These are phyloP conservation scores for Geococcyx californianus DNA, from an alignment of 2,113 vertebrate genomes.

Conservation along the genomic window DNA sequence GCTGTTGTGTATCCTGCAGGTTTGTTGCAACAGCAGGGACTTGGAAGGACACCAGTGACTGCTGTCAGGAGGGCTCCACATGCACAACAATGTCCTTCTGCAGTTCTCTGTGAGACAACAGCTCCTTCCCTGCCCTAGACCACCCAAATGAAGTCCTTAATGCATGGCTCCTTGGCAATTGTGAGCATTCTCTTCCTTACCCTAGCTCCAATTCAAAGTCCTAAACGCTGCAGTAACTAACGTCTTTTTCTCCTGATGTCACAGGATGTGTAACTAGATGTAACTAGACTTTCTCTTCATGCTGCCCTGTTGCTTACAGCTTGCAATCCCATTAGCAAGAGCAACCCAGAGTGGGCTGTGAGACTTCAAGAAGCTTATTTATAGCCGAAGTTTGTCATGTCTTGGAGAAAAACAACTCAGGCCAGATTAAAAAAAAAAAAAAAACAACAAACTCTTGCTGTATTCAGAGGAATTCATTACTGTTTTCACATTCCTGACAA, in stretches of 20 bases:
- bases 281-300: neutral
- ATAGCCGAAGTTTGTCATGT: neutral
- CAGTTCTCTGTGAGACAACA: neutral
- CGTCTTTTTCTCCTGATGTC: neutral
- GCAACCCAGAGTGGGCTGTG: neutral
- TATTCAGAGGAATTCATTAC: neutral
- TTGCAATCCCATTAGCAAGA: neutral
- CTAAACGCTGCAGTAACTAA: neutral
- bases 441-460: neutral
- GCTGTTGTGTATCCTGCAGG: neutral
- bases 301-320: neutral
- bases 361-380: neutral
- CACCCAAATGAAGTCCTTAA: neutral
- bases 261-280: no score
- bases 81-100: neutral
- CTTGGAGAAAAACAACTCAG: neutral
- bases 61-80: neutral
- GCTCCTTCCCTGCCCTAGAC: neutral
- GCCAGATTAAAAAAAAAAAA: neutral
- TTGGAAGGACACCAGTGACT: neutral
- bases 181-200: neutral
- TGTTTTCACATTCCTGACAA: neutral
- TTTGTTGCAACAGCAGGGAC: neutral
- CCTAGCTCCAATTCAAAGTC: neutral
- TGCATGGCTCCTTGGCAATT: neutral